Evolutionary conservation across 2,797 vertebrate genomes (phyloP), one percentile per base, ranked within the genome.

Genomic region (Eidolon dupreanum): DNA sequence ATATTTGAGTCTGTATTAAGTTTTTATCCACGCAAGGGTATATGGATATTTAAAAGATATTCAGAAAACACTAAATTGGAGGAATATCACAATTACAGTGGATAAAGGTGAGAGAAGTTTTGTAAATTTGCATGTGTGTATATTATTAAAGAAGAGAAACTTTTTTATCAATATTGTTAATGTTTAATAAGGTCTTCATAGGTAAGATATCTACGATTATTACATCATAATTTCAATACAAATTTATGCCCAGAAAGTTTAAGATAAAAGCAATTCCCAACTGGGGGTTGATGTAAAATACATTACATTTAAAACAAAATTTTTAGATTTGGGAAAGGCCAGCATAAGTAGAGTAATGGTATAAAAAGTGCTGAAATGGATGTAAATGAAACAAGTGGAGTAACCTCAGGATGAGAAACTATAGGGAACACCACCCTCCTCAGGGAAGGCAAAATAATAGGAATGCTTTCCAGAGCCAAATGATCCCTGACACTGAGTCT

Each of bases 61-160:
- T 65, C 6, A 85, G n/a, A 94, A 3, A 81, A 65, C 3, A 33
- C 8, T 38, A 43, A 66, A 53, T 46, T 74, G 20, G 19, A 84
- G 53, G 24, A 90, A 91, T 77, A 17, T 10, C 38, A 49, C 12
- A 84, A 84, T 8, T 20, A 33, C 0, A 41, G 19, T 59, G 5
- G 17, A 8, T 87, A 8, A 57, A 83, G 1, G 6, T 43, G 31
- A 90, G 28, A 61, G 2, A 28, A 31, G 13, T 51, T 91, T 77
- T 77, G 2, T 4, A 88, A 55, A 55, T 91, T 78, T 91, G 1
- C 22, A 24, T 55, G 11, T 85, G n/a, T 38, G 51, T 59, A 85
- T 70, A 77, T 19, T 90, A 90, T 36, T 51, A 92, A 66, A 88
- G 36, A 94, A 46, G 31, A 81, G 15, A 94, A 68, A 63, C 0